These are phyloP conservation scores for Tetragonisca angustula DNA, from an alignment of 2,888 invertebrate genomes.

Conservation along the genomic window DNA sequence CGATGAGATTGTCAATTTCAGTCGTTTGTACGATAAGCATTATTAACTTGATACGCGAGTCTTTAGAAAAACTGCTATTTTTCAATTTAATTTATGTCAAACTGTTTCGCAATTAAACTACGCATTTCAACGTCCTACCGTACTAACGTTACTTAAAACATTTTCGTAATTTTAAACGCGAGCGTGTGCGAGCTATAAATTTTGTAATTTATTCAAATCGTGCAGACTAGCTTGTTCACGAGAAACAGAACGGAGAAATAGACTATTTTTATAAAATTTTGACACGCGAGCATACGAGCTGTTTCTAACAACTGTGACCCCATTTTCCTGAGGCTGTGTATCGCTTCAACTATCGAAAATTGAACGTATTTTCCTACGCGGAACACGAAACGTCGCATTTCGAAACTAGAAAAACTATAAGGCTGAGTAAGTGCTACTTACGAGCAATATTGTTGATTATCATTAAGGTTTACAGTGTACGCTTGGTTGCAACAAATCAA, in stretches of 20 bases:
- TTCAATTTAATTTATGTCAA: slow-evolving; percentile 18
- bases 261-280: slow-evolving; percentile 39
- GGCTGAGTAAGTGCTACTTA: slow-evolving; percentile 68
- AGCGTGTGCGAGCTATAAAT: too few relatives aligned
- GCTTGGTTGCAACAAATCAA: not conserved
- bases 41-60: not conserved
- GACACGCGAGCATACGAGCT: not conserved
- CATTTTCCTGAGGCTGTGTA: slow-evolving; percentile 57
- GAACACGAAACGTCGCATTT: slow-evolving; percentile 55
- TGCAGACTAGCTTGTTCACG: too few relatives aligned
- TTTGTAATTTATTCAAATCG: not conserved
- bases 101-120: not conserved
- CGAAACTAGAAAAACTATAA: slow-evolving; percentile 52
- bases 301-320: slow-evolving; percentile 7
- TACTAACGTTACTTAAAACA: not conserved
- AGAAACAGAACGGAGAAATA: not conserved
- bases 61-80: not conserved
- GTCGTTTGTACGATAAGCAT: not conserved
- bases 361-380: slow-evolving; percentile 1
- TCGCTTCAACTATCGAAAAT: slow-evolving; percentile 20
- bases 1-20: not conserved
- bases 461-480: not conserved
- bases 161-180: not conserved
- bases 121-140: not conserved
- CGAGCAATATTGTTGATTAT: slow-evolving; percentile 5